Conservation (phyloP, 2,797 vertebrate species). For the Orientallactaga sibirica region DNA sequence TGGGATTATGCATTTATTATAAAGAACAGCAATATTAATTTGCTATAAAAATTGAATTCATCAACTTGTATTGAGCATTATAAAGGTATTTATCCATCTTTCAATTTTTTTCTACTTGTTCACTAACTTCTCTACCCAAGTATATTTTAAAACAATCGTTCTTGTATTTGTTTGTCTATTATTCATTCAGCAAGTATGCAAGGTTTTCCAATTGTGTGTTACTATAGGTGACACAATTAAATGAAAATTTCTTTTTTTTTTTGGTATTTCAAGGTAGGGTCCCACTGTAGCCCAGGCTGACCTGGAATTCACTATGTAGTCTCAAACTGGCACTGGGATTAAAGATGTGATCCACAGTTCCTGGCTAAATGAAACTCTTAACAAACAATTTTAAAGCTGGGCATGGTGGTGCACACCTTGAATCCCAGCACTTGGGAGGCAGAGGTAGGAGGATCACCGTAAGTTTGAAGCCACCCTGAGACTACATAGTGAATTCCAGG, state of each 20-base stretch:
- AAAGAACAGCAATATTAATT: conserved; percentile 34
- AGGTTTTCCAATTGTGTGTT: background rate
- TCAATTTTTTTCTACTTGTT: conserved; percentile 31
- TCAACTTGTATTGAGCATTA: background rate
- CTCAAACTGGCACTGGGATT: no score
- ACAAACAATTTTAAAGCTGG: conserved; percentile 12
- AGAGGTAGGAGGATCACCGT: no score
- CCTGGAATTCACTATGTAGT: no score
- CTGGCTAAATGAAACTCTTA: background rate
- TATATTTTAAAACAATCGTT: background rate
- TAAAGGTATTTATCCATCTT: background rate
- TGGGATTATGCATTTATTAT: background rate
- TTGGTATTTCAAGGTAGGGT: no score
- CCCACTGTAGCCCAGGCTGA: no score
- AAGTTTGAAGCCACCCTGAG: no score
- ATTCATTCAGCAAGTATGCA: background rate
- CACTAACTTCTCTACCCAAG: background rate
- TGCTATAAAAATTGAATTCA: conserved; percentile 24
- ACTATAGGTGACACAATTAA: conserved; percentile 1
- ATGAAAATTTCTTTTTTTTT: no score
- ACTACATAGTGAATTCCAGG: no score
- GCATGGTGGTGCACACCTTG: no score
- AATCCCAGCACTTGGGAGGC: no score
- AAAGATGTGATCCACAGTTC: no score
- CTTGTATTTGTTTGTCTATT: background rate